These are phyloP conservation scores for Rhynchonycteris naso DNA, from an alignment of 2,797 vertebrate species.

Conservation along the genomic window DNA sequence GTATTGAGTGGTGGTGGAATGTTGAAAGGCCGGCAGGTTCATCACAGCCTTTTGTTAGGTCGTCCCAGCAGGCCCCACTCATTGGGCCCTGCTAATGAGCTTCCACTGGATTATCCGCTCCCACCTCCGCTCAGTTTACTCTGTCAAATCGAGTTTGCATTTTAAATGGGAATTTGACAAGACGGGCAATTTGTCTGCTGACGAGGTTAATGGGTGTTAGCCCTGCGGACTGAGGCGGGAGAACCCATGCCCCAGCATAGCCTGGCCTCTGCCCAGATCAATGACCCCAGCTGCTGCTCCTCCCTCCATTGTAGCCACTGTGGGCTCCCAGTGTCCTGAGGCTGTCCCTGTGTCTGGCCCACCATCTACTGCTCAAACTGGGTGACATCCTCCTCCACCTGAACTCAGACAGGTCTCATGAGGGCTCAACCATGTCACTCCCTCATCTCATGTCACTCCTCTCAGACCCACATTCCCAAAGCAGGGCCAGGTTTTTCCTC, in stretches of 20 bases:
- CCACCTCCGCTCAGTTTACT: constrained; percentile 88
- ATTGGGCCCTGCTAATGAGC: constrained; percentile 90
- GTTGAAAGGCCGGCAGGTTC: constrained; percentile 55
- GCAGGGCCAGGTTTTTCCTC: not conserved
- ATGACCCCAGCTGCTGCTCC: constrained; percentile 28
- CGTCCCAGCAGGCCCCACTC: constrained; percentile 66
- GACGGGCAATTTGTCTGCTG: constrained; percentile 87
- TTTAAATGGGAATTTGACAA: constrained; percentile 91
- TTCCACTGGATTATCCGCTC: constrained; percentile 90
- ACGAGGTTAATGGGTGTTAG: constrained; percentile 81
- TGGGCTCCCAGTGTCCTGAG: not conserved
- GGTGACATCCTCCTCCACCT: not conserved
- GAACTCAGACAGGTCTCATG: not conserved
- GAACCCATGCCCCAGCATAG: not conserved
- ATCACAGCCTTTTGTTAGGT: constrained; percentile 60
- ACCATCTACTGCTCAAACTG: not conserved
- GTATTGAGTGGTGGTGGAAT: not conserved
- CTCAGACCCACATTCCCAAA: not conserved
- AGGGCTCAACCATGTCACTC: not conserved
- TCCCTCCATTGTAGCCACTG: not conserved
- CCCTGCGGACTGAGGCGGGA: constrained; percentile 68
- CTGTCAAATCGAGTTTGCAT: constrained; percentile 90
- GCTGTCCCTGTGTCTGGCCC: not conserved
- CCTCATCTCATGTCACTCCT: no score
- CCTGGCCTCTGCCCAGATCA: constrained; percentile 68